These are phyloP conservation scores for Latheticus oryzae DNA, from an alignment of 2,888 invertebrate genomes.

Conservation along the genomic window DNA sequence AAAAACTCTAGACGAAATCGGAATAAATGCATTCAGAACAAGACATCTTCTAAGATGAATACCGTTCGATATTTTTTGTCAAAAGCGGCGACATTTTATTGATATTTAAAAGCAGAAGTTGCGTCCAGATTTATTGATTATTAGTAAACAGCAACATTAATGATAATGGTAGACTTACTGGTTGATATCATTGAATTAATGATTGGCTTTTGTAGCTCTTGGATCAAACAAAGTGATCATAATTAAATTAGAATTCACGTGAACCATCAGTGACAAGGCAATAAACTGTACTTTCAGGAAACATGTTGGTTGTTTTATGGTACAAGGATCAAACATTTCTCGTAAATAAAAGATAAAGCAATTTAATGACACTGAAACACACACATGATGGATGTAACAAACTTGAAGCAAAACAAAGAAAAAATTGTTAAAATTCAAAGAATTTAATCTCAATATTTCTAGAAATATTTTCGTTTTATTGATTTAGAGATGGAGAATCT, in stretches of 20 bases:
- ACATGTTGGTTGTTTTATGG: slow-evolving; percentile 37
- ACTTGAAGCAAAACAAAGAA: slow-evolving; percentile 1
- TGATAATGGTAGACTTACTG: too few species aligned
- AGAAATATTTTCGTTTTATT: slow-evolving; percentile 3
- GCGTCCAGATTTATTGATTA: too few species aligned
- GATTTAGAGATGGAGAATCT: slow-evolving; percentile 6
- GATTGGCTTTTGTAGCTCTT: slow-evolving; percentile 13
- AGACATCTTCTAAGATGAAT: too few species aligned
- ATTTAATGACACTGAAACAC: too few species aligned
- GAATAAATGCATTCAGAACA: too few species aligned
- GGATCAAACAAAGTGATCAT: slow-evolving; percentile 19
- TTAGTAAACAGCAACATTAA: too few species aligned
- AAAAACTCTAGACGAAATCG: too few species aligned
- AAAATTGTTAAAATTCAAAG: too few species aligned
- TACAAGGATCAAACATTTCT: slow-evolving; percentile 37
- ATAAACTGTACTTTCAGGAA: slow-evolving; percentile 26
- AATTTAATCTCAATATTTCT: too few species aligned
- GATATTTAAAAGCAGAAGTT: too few species aligned
- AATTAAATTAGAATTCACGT: slow-evolving; percentile 21
- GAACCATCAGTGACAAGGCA: slow-evolving; percentile 16
- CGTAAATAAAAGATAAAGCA: slow-evolving; percentile 42
- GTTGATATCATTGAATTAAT: slow-evolving; percentile 19
- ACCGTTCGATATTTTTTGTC: too few species aligned
- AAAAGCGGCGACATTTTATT: too few species aligned
- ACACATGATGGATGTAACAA: slow-evolving; percentile 15